Conservation (phyloP, 2,797 vertebrate genomes). For the Sebastes paucispinis region DNA sequence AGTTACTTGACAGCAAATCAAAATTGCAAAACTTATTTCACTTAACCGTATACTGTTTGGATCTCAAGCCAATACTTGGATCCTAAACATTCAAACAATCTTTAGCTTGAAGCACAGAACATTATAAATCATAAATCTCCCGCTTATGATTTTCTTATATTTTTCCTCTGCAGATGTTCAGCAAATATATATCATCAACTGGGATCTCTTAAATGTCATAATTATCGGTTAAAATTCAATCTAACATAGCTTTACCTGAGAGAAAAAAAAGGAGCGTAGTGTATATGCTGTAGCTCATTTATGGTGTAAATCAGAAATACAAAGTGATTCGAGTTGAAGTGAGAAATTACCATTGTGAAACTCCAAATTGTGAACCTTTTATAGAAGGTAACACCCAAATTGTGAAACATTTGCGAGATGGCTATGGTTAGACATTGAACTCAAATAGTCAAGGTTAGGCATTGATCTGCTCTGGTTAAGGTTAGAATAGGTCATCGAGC, state of each 20-base stretch:
- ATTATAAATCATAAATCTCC: not conserved
- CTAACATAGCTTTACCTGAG: not conserved
- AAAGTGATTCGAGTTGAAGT: not conserved
- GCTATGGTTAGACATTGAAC: too few species aligned
- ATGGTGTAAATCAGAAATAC: not conserved
- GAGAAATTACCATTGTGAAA: not conserved
- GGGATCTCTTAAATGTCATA: conserved; percentile 3
- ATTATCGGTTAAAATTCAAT: not conserved
- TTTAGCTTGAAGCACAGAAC: not conserved
- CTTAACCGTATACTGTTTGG: not conserved
- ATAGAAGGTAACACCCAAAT: too few species aligned
- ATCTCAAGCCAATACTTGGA: not conserved
- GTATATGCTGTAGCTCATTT: not conserved
- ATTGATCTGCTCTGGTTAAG: too few species aligned
- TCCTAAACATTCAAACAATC: too few species aligned
- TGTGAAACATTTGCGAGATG: too few species aligned
- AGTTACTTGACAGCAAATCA: not conserved
- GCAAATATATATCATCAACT: not conserved
- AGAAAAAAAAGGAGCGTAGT: not conserved
- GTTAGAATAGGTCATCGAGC: too few species aligned
- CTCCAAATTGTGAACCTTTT: too few species aligned
- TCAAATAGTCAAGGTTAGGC: too few species aligned
- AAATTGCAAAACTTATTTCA: not conserved
- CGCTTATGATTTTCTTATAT: not conserved
- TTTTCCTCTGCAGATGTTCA: conserved; percentile 3